These are phyloP conservation scores for Sclerodermus sp. DNA, from an alignment of 2,888 invertebrate genomes.

Conservation along the genomic window DNA sequence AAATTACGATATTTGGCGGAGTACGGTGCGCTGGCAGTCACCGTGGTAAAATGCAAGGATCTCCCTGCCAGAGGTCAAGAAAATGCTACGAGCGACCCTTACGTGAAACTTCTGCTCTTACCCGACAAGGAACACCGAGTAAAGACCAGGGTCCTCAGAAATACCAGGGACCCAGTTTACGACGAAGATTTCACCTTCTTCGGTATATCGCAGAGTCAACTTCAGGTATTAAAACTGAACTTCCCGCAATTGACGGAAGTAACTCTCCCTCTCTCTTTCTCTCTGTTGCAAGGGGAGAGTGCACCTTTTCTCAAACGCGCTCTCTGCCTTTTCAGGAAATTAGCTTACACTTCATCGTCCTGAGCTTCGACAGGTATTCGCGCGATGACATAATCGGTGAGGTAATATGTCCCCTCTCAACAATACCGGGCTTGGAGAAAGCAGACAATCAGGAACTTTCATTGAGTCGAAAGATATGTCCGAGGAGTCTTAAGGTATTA, in stretches of 20 bases:
- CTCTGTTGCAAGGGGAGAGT: no score
- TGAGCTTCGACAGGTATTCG: constrained; percentile 85
- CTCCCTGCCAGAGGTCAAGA: constrained; percentile 83
- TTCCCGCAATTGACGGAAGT: neutral
- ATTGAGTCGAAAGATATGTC: constrained; percentile 86
- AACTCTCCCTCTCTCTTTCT: neutral
- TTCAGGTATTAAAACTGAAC: constrained; percentile 59
- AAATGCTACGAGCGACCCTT: constrained; percentile 88
- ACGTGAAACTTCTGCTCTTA: constrained; percentile 94
- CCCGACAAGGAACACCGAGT: constrained; percentile 98
- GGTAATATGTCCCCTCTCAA: constrained; percentile 81
- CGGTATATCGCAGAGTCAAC: constrained; percentile 83
- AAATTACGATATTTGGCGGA: constrained; percentile 87
- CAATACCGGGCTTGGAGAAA: constrained; percentile 66
- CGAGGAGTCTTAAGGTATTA: constrained; percentile 87
- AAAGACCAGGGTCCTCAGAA: constrained; percentile 93
- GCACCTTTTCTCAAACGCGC: no score
- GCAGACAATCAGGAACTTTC: constrained; percentile 79
- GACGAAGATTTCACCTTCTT: constrained; percentile 99
- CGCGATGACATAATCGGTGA: constrained; percentile 98
- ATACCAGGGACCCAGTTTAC: constrained; percentile 94
- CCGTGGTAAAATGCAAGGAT: constrained; percentile 86
- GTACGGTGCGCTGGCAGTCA: constrained; percentile 88
- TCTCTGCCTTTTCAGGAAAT: constrained; percentile 64
- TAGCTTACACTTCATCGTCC: constrained; percentile 90